Base-by-base conservation (phyloP, 2,113 vertebrate species). In the Malaclemys terrapin region DNA sequence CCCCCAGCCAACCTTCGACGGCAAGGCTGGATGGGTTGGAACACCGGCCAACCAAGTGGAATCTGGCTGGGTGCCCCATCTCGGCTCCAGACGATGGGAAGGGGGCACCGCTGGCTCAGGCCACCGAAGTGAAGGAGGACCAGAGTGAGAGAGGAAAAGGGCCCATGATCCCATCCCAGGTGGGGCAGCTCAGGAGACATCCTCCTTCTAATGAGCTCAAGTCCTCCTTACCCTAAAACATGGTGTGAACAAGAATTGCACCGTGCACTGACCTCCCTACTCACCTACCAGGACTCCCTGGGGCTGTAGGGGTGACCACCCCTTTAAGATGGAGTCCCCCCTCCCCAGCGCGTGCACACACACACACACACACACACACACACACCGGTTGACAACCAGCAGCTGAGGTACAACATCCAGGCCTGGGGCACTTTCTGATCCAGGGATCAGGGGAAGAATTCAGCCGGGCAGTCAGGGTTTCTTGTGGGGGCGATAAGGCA, bases 291-390 rank as follows among this genome's bases (percentile, higher is more conserved):
- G n/a, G 38, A 75, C 38, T 11, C 22, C 19, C 10, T 10, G 10
- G 22, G 22, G 10, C 38, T 42, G 38, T 42, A 22, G 38, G 22
- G 22, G 22, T 75, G 72, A 42, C 72, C 20, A 35, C 6, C 59
- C 31, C 31, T 19, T 65, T n/a, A n/a, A 65, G 72, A 76, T 11
- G 42, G 72, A 76, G 42, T 47, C 20, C 38, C 22, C 42, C 24
- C 17, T 8, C 7, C 29, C 5, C 13, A 62, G 25, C 12, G 1
- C 10, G 29, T 25, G 3, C 57, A 20, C 8, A 4, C 35, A 16
- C 62, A 69, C 35, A 38, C 7, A 19, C 54, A 24, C 54, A 27
- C 57, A 29, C 59, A 31, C 31, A 75, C 5, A 10, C 38, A 24
- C 72, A 75, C n/a, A 45, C n/a, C 19, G 38, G 69, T 9, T 72